Conservation (phyloP, 2,888 invertebrate species). For the Zhuqinia jingwanae region DNA sequence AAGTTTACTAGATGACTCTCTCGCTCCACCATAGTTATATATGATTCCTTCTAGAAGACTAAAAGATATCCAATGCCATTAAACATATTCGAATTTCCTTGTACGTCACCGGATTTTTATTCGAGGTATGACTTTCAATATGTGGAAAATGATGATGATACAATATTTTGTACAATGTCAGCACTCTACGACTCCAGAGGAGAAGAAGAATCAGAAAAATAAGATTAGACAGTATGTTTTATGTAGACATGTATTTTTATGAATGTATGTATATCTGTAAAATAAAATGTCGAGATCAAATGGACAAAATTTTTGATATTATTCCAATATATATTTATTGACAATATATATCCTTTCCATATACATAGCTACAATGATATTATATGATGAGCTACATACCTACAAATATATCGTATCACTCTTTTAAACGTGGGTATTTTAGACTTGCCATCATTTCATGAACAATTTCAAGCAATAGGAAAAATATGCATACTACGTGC, state of each 20-base stretch:
- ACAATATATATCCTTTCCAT: no score
- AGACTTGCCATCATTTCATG: background rate
- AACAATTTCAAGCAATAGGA: conserved; percentile 22
- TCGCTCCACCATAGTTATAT: background rate
- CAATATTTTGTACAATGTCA: conserved; percentile 45
- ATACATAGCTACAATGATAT: no score
- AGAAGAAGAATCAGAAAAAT: conserved; percentile 1
- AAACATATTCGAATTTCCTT: conserved; percentile 17
- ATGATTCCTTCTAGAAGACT: background rate
- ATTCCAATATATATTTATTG: background rate
- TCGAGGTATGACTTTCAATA: conserved; percentile 36
- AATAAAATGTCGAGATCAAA: conserved; percentile 3
- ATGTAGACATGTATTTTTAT: background rate
- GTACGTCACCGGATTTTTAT: conserved; percentile 12
- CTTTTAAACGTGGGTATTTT: no score
- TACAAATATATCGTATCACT: no score
- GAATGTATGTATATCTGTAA: background rate
- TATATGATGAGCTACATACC: no score
- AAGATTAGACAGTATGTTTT: background rate
- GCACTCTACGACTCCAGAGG: conserved; percentile 8
- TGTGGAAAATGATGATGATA: conserved; percentile 47
- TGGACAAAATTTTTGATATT: background rate
- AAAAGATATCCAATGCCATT: conserved; percentile 3
- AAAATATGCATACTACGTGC: no score
- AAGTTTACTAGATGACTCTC: background rate